Percentiles rank a stretch among this genome's conserved stretches.
These are phyloP conservation scores for Phylloscopus whistleri DNA, from an alignment of 2,113 vertebrate genomes.

Conservation along the genomic window DNA sequence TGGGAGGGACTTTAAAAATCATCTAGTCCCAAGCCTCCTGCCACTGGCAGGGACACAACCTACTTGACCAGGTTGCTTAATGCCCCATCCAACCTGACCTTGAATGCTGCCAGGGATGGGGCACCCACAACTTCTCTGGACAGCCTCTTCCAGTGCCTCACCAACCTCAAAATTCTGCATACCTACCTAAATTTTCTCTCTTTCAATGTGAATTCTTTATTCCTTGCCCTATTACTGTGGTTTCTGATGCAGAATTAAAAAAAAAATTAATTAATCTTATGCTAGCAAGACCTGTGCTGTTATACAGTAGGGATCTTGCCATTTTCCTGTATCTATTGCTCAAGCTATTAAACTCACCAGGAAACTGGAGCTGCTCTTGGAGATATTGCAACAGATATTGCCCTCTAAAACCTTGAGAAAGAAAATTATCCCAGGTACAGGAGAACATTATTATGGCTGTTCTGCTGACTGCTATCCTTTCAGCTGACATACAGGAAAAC, in stretches of 20 bases:
- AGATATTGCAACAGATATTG: not conserved
- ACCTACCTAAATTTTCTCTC: not conserved
- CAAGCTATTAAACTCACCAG: not conserved
- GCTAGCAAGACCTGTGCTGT: not conserved
- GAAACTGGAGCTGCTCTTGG: not conserved
- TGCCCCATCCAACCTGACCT: not conserved
- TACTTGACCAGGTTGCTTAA: not conserved
- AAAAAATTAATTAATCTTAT: not conserved
- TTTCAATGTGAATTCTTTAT: not conserved
- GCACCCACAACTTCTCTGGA: not conserved
- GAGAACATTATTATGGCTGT: not conserved
- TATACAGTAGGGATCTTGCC: not conserved
- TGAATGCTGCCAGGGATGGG: not conserved
- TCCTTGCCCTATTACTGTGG: not conserved
- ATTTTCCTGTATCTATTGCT: not conserved
- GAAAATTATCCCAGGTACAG: not conserved
- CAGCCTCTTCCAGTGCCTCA: not conserved
- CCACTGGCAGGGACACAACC: not conserved
- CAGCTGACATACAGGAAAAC: not conserved
- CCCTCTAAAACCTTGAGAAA: not conserved
- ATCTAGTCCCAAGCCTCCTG: not conserved
- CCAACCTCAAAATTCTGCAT: not conserved
- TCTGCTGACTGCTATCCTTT: not conserved
- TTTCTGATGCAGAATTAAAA: not conserved
- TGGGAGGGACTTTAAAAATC: not conserved